These are phyloP conservation scores for Eulithis prunata DNA, from an alignment of 2,888 invertebrate genomes.

Conservation along the genomic window DNA sequence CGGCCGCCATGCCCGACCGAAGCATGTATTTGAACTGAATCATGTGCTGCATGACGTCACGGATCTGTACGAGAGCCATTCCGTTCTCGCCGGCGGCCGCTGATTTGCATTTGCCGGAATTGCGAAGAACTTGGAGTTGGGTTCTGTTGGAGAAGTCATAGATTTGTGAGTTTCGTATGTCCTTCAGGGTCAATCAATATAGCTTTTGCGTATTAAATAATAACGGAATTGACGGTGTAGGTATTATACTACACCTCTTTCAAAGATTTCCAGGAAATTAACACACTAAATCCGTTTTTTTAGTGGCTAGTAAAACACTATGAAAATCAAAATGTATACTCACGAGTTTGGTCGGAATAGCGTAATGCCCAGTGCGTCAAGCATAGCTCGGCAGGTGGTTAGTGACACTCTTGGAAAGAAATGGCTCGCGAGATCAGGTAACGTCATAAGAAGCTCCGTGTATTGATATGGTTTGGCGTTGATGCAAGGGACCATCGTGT, in stretches of 20 bases:
- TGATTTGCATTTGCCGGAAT: slow-evolving; percentile 88
- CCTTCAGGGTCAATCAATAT: too few relatives aligned
- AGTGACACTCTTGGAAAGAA: slow-evolving; percentile 92
- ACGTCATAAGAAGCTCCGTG: slow-evolving; percentile 91
- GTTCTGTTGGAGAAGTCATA: slow-evolving; percentile 71
- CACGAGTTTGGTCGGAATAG: slow-evolving; percentile 93
- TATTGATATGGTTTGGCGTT: slow-evolving; percentile 94
- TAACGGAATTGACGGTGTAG: too few relatives aligned
- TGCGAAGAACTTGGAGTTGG: slow-evolving; percentile 90
- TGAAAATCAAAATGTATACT: slow-evolving; percentile 59
- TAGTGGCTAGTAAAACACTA: too few relatives aligned
- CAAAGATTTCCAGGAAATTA: too few relatives aligned
- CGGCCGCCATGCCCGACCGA: slow-evolving; percentile 63
- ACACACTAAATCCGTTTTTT: too few relatives aligned
- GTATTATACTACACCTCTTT: too few relatives aligned
- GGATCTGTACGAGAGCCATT: slow-evolving; percentile 91
- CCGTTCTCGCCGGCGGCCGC: slow-evolving; percentile 88
- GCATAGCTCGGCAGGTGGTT: slow-evolving; percentile 90
- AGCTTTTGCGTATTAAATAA: too few relatives aligned
- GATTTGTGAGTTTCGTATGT: too few relatives aligned
- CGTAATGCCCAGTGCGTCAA: slow-evolving; percentile 91
- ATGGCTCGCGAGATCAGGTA: slow-evolving; percentile 91
- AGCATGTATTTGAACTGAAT: slow-evolving; percentile 95
- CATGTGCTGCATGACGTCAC: slow-evolving; percentile 93
- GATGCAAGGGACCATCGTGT: slow-evolving; percentile 92